Percentiles rank a stretch among this genome's conserved stretches.
These are phyloP conservation scores for Mastomys natalensis DNA, from an alignment of 2,113 vertebrate species.

Conservation along the genomic window DNA sequence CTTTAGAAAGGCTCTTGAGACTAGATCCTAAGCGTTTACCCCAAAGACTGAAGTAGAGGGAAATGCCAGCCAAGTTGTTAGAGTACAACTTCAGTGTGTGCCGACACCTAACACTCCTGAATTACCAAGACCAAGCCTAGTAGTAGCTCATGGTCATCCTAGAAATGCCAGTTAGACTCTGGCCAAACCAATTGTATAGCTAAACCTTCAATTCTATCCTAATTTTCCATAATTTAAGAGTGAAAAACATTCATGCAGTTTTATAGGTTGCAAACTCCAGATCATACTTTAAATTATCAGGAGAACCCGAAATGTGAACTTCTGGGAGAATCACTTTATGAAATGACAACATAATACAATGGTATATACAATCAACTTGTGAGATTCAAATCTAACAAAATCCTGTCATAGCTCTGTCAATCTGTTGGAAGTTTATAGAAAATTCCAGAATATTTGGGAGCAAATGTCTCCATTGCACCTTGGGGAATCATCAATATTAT, in stretches of 20 bases:
- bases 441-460: background rate
- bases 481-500: conserved; percentile 17
- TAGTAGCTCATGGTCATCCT: background rate
- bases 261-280: background rate
- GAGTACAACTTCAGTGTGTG: background rate
- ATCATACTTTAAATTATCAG: background rate
- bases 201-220: background rate
- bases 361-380: background rate
- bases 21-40: background rate
- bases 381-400: conserved; percentile 1
- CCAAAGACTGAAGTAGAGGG: background rate
- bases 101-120: background rate
- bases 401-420: background rate
- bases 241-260: background rate
- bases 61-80: background rate
- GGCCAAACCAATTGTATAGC: background rate
- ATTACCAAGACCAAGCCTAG: background rate
- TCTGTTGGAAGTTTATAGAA: conserved; percentile 5
- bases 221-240: conserved; percentile 15
- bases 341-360: background rate
- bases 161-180: background rate
- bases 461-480: background rate
- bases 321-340: background rate
- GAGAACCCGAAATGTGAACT: background rate
- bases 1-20: background rate